A percentile compares a stretch with the other conserved stretches of the same genome.
Evolutionary conservation across 1,140 invertebrate species (phyloP).

Genomic region (Brachionus sp.): DNA sequence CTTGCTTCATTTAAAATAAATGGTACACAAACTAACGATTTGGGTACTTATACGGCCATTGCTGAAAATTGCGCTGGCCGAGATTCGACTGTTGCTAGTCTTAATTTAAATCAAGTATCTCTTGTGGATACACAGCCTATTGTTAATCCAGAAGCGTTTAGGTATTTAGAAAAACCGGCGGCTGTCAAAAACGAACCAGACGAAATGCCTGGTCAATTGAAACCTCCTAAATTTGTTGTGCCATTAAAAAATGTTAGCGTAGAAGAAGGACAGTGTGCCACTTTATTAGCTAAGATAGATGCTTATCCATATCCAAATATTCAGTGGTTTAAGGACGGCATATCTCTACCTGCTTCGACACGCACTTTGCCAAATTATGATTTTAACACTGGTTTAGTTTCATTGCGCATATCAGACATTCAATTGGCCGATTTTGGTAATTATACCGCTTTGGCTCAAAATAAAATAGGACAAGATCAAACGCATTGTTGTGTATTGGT

Average conservation of each 20-base stretch:
- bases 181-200: not conserved
- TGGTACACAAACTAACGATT: not conserved
- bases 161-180: not conserved
- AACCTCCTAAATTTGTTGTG: constrained; percentile 80
- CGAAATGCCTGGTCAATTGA: not conserved
- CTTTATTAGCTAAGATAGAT: constrained; percentile 88
- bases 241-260: constrained; percentile 81
- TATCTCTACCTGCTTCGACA: constrained; percentile 46
- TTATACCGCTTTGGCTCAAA: constrained; percentile 25
- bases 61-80: constrained; percentile 35
- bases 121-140: constrained; percentile 7
- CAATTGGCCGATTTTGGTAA: constrained; percentile 33
- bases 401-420: not conserved
- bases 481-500: not conserved
- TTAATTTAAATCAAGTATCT: constrained; percentile 1
- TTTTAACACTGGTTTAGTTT: not conserved
- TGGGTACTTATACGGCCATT: constrained; percentile 24
- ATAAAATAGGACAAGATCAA: constrained; percentile 26
- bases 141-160: constrained; percentile 16
- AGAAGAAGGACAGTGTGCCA: constrained; percentile 85
- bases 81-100: not conserved
- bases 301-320: constrained; percentile 87
- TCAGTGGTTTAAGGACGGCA: constrained; percentile 90
- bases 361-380: constrained; percentile 21
- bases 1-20: constrained; percentile 26